phyloP scores from a whole-genome alignment of 1,140 invertebrate genomes.

The Ceratosolen fusciceps region DNA sequence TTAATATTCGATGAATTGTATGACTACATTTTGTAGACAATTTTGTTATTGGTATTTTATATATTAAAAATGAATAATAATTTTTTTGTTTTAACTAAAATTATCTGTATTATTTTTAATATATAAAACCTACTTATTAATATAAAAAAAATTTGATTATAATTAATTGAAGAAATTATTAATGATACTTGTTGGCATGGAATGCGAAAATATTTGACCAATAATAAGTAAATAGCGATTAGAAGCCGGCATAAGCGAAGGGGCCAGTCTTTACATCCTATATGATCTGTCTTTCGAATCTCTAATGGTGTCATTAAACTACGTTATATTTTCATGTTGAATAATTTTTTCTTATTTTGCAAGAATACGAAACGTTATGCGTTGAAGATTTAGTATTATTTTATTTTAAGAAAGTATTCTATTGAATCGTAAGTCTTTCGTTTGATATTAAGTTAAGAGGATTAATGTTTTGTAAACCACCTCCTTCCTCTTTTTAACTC shows the following conservation, averaged over 20 bases:
- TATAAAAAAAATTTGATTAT: too few relatives aligned
- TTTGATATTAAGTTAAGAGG: slow-evolving; percentile 36
- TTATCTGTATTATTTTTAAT: too few relatives aligned
- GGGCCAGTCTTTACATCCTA: slow-evolving; percentile 69
- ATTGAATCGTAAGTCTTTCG: slow-evolving; percentile 14
- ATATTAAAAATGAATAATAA: too few relatives aligned
- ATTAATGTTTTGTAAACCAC: slow-evolving; percentile 43
- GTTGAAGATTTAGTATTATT: slow-evolving; percentile 51
- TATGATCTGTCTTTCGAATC: slow-evolving; percentile 70
- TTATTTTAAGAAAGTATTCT: slow-evolving; percentile 49
- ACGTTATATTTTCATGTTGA: slow-evolving; percentile 13
- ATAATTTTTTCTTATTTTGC: slow-evolving; percentile 17
- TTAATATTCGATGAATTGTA: too few relatives aligned
- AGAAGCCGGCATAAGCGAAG: slow-evolving; percentile 70
- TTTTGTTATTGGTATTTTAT: too few relatives aligned
- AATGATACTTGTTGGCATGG: not conserved
- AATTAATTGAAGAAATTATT: not conserved
- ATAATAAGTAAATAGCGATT: slow-evolving; percentile 48
- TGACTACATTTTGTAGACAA: too few relatives aligned
- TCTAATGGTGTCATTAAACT: slow-evolving; percentile 50
- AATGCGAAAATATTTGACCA: slow-evolving; percentile 30
- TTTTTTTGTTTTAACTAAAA: too few relatives aligned
- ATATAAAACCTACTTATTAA: too few relatives aligned
- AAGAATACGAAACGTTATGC: not conserved
- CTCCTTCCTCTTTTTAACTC: slow-evolving; percentile 44